Base-by-base conservation (phyloP, 1,140 invertebrate genomes). In the Apis laboriosa region DNA sequence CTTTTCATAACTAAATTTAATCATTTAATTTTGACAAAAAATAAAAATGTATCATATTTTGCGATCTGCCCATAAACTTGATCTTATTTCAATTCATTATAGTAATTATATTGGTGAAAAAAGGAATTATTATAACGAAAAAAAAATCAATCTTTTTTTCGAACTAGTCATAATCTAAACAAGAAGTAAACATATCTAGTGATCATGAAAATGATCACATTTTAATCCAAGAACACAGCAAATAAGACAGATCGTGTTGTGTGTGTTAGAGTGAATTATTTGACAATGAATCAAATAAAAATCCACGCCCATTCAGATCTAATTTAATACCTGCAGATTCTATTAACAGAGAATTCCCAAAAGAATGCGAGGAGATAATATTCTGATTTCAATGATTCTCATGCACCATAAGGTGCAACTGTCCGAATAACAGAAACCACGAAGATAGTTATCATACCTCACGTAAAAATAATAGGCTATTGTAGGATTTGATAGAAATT, bases 271-370 rank as follows among this genome's bases (percentile, higher is more conserved):
- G 63, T 63, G 64, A 75, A n/a, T 63, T 60, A 77, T 75, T 21
- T 60, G 76, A 87, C 81, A 87, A 87, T 84, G 73, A 87, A 58
- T 66, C 58, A 66, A 87, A 87, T 80, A 87, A 80, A 87, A 77
- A 87, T 15, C 64, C 82, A 74, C 86, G 72, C 85, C 86, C 73
- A 87, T 77, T 70, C 55, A 28, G 74, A 68, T 60, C 63, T 70
- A 21, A 53, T 24, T 19, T 80, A 86, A 80, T 81, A 28, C 85
- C 74, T 19, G 61, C n/a, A 17, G 60, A 51, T 64, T 24, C 75
- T 67, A 83, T 83, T 67, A 71, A 64, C 73, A 43, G 79, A 75
- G 81, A 77, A 87, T 87, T 87, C 87, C 64, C 56, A 80, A 56
- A 87, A 84, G 61, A 71, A 79, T n/a, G 70, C 84, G 55, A 71